Evolutionary conservation across 2,113 vertebrate species (phyloP), one percentile per base, ranked within the genome.

Genomic region (Agelaius tricolor): DNA sequence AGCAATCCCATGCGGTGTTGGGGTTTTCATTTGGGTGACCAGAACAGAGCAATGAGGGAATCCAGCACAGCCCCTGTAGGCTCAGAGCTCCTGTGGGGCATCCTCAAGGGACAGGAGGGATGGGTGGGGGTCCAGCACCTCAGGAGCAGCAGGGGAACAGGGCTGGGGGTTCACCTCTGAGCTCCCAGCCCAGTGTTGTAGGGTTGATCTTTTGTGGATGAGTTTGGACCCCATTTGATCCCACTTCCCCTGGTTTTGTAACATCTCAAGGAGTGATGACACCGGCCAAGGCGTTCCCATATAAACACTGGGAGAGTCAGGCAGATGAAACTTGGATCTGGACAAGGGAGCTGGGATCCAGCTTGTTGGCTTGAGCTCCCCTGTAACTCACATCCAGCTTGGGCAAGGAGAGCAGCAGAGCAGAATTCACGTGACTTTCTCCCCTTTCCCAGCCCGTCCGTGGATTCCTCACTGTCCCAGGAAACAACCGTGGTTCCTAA

Each of bases 131-230:
- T 52, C 49, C 78, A 73, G 0, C 31, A 33, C 7, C 63, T 49
- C 43, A 35, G 58, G 30, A 49, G 4, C 28, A 65, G 49, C 37
- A 62, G 43, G 11, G 35, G 24, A 84, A 44, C 23, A 14, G 0
- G 11, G 4, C 17, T 11, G 4, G 9, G 47, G 59, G 13, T 1
- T 67, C 41, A 44, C 35, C 55, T 86, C 43, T 46, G 83, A 23
- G 41, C 46, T 74, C 76, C 61, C 10, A 49, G 35, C 0, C 2
- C 0, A 0, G 0, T 0, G 0, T 0, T 31, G 28, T 30, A 23
- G 68, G 33, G 39, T 8, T 74, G 68, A 57, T 21, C 52, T 1
- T 0, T 57, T 41, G 3, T 17, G 62, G 67, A 26, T 76, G 7
- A 10, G 21, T 41, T 59, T 1, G 15, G 39, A 27, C 14, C 65